A percentile compares a stretch with the other conserved stretches of the same genome.
phyloP scores from a whole-genome alignment of 2,888 invertebrate genomes.

The Calameuta pallipes region DNA sequence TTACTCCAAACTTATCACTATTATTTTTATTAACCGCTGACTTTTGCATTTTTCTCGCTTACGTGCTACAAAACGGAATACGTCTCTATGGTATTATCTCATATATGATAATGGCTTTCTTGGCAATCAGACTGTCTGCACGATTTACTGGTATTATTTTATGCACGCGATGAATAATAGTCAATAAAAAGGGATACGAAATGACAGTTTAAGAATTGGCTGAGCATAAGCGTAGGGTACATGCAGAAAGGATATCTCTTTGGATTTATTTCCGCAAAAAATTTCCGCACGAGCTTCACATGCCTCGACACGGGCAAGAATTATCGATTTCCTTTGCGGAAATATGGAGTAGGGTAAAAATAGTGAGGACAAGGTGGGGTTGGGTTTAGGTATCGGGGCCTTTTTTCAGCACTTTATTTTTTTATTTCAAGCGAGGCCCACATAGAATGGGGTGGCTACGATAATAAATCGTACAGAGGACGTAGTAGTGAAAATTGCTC shows the following conservation, averaged over 20 bases:
- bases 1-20: background rate
- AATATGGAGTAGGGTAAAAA: background rate
- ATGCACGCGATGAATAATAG: constrained; percentile 1
- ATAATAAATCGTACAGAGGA: background rate
- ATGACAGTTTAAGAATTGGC: background rate
- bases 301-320: background rate
- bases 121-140: background rate
- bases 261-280: background rate
- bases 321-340: background rate
- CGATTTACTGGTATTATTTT: background rate
- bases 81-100: background rate
- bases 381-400: background rate
- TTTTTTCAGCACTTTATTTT: background rate
- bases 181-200: background rate
- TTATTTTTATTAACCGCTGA: background rate
- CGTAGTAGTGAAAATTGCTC: background rate
- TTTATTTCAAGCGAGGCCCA: background rate
- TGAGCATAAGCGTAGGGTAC: background rate
- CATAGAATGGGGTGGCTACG: background rate
- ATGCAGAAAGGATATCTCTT: background rate
- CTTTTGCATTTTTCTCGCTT: background rate
- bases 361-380: background rate
- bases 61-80: background rate
- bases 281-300: background rate
- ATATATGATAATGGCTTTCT: background rate